phyloP scores from a whole-genome alignment of 2,113 vertebrate species.

The Felis catus region DNA sequence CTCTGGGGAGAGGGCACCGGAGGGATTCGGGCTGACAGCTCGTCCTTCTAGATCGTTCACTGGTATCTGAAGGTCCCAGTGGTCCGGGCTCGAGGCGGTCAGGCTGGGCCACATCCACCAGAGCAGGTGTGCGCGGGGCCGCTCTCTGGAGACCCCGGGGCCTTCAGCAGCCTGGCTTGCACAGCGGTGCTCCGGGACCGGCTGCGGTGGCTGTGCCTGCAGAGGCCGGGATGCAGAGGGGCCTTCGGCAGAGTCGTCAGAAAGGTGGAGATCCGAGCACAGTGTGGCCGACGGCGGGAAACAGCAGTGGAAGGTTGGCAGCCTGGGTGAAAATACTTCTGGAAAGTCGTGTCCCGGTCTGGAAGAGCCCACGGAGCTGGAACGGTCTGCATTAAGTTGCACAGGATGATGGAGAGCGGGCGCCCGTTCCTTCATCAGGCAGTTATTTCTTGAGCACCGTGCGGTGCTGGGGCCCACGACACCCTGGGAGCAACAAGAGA shows the following conservation, averaged over 20 bases:
- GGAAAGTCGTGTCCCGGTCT: not conserved
- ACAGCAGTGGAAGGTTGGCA: not conserved
- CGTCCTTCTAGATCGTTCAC: not conserved
- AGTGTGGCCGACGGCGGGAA: fast-evolving
- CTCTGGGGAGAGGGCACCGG: not conserved
- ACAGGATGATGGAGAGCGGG: fast-evolving
- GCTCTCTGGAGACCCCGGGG: not conserved
- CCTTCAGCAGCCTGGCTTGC: not conserved
- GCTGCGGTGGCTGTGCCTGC: fast-evolving
- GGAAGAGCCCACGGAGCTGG: not conserved
- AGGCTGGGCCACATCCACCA: not conserved
- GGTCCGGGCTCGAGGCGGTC: constrained; percentile 29
- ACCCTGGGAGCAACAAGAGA: not conserved
- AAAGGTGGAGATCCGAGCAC: not conserved
- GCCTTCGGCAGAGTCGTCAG: too few species aligned
- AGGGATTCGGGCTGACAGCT: fast-evolving
- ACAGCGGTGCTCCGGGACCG: fast-evolving
- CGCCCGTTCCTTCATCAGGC: fast-evolving
- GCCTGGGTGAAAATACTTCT: too few species aligned
- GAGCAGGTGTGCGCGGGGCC: not conserved
- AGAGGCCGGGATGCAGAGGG: fast-evolving
- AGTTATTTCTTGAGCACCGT: not conserved
- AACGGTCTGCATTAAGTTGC: fast-evolving
- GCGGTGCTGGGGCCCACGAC: not conserved
- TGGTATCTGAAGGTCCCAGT: not conserved